phyloP scores from a whole-genome alignment of 2,113 vertebrate species.

The Ciconia maguari region DNA sequence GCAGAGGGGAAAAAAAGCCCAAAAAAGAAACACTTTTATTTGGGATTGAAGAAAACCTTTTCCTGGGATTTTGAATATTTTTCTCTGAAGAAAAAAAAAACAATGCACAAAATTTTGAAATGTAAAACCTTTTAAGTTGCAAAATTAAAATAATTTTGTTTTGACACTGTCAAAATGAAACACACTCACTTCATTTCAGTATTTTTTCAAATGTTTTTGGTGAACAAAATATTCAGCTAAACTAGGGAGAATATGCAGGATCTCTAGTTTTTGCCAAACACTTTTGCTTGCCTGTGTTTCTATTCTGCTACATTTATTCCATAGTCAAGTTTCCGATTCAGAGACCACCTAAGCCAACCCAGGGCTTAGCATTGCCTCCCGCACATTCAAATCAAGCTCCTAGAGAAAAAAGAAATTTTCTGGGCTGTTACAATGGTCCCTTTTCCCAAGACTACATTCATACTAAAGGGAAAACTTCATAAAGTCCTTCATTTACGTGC shows the following conservation, averaged over 20 bases:
- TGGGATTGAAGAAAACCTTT: background rate
- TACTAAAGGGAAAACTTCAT: background rate
- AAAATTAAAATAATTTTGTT: slow-evolving; percentile 3
- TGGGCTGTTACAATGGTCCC: background rate
- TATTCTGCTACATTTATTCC: slow-evolving; percentile 1
- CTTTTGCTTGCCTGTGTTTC: background rate
- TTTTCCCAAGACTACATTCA: background rate
- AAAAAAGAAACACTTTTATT: background rate
- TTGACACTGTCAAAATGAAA: background rate
- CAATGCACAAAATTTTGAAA: background rate
- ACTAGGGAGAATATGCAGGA: background rate
- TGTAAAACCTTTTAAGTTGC: background rate
- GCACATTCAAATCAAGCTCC: background rate
- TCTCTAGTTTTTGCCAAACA: background rate
- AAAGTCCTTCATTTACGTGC: background rate
- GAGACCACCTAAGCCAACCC: slow-evolving; percentile 2
- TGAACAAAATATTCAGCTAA: slow-evolving; percentile 10
- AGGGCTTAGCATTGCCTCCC: background rate
- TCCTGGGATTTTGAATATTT: background rate
- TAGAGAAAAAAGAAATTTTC: background rate
- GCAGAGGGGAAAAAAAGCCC: background rate
- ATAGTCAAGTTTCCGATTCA: background rate
- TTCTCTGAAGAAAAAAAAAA: background rate
- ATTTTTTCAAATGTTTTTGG: background rate
- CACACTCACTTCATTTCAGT: background rate